Conservation (phyloP, 2,888 invertebrate genomes). For the Zonitis immaculata region DNA sequence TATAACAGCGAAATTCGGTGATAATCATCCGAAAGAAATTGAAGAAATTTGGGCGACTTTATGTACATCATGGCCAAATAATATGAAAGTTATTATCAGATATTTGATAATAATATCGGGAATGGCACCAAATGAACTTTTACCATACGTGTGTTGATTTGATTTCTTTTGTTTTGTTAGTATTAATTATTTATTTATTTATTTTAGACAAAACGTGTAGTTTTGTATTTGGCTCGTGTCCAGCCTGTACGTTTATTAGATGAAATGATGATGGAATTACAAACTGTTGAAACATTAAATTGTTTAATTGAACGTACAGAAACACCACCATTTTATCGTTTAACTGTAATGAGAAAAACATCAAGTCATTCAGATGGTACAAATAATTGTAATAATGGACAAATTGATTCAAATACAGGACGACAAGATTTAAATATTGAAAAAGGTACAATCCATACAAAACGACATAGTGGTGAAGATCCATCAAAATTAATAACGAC, state of each 20-base stretch:
- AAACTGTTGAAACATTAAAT: slow-evolving; percentile 94
- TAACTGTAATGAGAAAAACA: slow-evolving; percentile 87
- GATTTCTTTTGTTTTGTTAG: slow-evolving; percentile 1
- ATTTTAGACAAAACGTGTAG: slow-evolving; percentile 86
- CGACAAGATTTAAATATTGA: slow-evolving; percentile 60
- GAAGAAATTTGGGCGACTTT: slow-evolving; percentile 96
- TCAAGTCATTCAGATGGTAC: slow-evolving; percentile 73
- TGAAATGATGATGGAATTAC: slow-evolving; percentile 95
- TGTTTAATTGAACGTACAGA: slow-evolving; percentile 95
- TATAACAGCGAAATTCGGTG: slow-evolving; percentile 96
- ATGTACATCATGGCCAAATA: slow-evolving; percentile 95
- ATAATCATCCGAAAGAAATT: slow-evolving; percentile 91
- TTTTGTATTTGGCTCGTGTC: slow-evolving; percentile 86
- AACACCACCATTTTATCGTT: slow-evolving; percentile 95
- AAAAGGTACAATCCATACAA: slow-evolving; percentile 95
- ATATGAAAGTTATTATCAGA: slow-evolving; percentile 92
- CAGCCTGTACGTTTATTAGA: slow-evolving; percentile 90
- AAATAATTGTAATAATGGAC: slow-evolving; percentile 50
- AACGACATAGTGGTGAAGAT: slow-evolving; percentile 87
- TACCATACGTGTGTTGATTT: slow-evolving; percentile 79
- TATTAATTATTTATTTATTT: background rate
- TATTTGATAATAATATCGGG: slow-evolving; percentile 95
- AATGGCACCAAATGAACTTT: slow-evolving; percentile 91
- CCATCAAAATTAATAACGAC: slow-evolving; percentile 70
- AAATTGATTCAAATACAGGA: slow-evolving; percentile 49